Evolutionary conservation across 2,888 invertebrate species (phyloP).

Genomic region (Chalcosyrphus nemorum): DNA sequence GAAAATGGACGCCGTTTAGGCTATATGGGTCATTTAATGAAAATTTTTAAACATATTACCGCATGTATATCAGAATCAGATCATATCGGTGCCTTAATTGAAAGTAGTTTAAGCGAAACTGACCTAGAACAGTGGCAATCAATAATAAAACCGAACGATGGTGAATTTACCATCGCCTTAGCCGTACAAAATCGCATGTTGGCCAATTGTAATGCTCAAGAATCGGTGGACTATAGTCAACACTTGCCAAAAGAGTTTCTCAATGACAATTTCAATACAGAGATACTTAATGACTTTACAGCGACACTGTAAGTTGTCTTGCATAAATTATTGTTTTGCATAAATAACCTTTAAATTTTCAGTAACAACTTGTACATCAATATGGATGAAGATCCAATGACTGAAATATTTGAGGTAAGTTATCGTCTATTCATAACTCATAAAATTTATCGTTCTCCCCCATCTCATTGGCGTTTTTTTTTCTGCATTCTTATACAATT

Average conservation of each 20-base stretch:
- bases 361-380: slow-evolving; percentile 63
- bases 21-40: slow-evolving; percentile 87
- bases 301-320: slow-evolving; percentile 61
- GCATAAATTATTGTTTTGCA: no score
- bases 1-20: slow-evolving; percentile 84
- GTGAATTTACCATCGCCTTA: slow-evolving; percentile 79
- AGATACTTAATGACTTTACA: slow-evolving; percentile 74
- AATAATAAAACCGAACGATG: slow-evolving; percentile 78
- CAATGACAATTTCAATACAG: slow-evolving; percentile 74
- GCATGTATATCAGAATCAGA: slow-evolving; percentile 82
- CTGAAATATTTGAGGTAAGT: slow-evolving; percentile 66
- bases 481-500: slow-evolving; percentile 56
- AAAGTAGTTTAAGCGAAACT: slow-evolving; percentile 83
- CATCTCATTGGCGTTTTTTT: slow-evolving; percentile 65
- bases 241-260: slow-evolving; percentile 77
- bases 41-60: slow-evolving; percentile 84
- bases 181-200: slow-evolving; percentile 79
- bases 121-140: slow-evolving; percentile 83
- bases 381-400: slow-evolving; percentile 65
- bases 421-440: slow-evolving; percentile 9
- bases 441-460: slow-evolving; percentile 37
- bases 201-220: slow-evolving; percentile 81
- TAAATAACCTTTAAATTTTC: not conserved
- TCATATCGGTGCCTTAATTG: slow-evolving; percentile 84
- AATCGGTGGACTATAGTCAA: slow-evolving; percentile 77